Evolutionary conservation across 2,113 vertebrate genomes (phyloP), one percentile per base, ranked within the genome.

Genomic region (Oncorhynchus mykiss): DNA sequence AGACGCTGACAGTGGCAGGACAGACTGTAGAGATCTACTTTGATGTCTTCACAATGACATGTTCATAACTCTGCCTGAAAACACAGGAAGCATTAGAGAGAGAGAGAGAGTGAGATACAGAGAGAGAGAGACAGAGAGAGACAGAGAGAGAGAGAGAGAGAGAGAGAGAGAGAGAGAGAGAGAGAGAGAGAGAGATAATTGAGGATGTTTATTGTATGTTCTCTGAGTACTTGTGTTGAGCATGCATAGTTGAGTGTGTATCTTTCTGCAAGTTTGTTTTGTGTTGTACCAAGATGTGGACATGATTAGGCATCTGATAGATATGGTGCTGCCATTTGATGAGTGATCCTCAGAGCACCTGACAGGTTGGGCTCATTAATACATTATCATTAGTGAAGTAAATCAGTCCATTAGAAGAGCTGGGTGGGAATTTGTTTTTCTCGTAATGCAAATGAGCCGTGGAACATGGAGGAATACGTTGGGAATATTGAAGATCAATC

Each of bases 401-500:
- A 80, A 83, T 65, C 67, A 31, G 75, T 80, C 72, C 16, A 75
- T 80, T 87, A 71, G 59, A 72, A 49, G 39, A 72, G 49, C 9
- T 59, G 54, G 75, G 67, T 76, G 67, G 54, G 70, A 77, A 85
- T 85, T 78, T 87, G 78, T 82, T 86, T 84, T 13, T 72, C 76
- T 89, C 79, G 64, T 88, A 87, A 83, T 85, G 83, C 76, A 87
- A 78, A 88, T 85, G 20, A 48, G 24, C 51, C 48, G 2, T 39
- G 25, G 74, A 81, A 81, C 48, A 72, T 77, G 57, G 75, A 65
- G 73, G 75, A 77, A 82, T 81, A 66, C 18, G 39, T 57, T 73
- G 77, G 83, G 77, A 81, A 84, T 81, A 83, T 81, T 79, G 74
- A 78, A 84, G 73, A 84, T 78, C 80, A 71, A 67, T 77, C 60